Conservation (phyloP, 2,113 vertebrate genomes). For the Sialia sialis region DNA sequence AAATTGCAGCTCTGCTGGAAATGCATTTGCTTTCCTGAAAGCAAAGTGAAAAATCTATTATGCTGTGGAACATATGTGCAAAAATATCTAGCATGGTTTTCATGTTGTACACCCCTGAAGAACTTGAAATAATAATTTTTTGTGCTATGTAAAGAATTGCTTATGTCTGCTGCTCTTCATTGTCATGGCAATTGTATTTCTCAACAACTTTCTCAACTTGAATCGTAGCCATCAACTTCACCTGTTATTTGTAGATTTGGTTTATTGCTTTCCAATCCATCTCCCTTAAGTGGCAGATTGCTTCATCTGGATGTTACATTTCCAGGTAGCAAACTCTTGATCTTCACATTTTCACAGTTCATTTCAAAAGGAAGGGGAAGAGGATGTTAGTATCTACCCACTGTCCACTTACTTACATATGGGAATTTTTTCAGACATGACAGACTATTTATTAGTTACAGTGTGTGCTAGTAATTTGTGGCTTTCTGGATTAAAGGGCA, state of each 20-base stretch:
- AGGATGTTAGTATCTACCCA: not conserved
- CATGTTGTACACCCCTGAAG: not conserved
- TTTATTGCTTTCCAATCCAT: not conserved
- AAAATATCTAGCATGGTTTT: not conserved
- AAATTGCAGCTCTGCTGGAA: not conserved
- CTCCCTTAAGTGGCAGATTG: not conserved
- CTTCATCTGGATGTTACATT: not conserved
- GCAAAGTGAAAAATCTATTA: not conserved
- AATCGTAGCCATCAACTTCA: not conserved
- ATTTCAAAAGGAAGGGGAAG: not conserved
- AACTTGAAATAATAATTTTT: not conserved
- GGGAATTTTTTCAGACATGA: not conserved
- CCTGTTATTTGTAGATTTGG: not conserved
- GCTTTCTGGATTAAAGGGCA: not conserved
- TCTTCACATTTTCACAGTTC: not conserved
- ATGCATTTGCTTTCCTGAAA: not conserved
- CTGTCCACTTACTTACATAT: not conserved
- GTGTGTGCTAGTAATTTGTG: not conserved
- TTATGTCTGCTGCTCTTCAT: not conserved
- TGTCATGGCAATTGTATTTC: not conserved
- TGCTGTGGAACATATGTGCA: not conserved
- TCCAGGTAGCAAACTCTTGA: not conserved
- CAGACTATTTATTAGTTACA: not conserved
- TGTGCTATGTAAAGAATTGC: not conserved
- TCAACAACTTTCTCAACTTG: not conserved